Evolutionary conservation across 2,797 vertebrate genomes (phyloP).

Genomic region (Hippoglossus hippoglossus): DNA sequence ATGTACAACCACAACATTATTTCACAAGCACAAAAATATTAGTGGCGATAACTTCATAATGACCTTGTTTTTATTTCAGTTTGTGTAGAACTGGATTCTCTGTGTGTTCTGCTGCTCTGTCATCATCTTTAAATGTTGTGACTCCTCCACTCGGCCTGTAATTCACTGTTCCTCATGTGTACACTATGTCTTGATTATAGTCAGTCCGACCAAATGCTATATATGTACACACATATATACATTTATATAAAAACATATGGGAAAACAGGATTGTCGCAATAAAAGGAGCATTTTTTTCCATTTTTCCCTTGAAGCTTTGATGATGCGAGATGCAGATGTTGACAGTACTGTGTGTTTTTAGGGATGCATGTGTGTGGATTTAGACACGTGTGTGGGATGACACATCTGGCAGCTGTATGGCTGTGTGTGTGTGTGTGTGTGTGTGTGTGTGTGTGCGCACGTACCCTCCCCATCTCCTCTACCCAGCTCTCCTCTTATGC

Average conservation of each 20-base stretch:
- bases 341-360: slow-evolving; percentile 20
- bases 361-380: not conserved
- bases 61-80: slow-evolving; percentile 48
- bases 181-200: slow-evolving; percentile 53
- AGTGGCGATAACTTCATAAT: slow-evolving; percentile 1
- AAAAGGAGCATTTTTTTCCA: not conserved
- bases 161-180: slow-evolving; percentile 33
- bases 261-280: slow-evolving; percentile 1
- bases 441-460: slow-evolving; percentile 17
- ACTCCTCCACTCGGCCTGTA: slow-evolving; percentile 42
- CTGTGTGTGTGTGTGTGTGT: slow-evolving; percentile 23
- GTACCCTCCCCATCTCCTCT: slow-evolving; percentile 25
- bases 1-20: too few relatives aligned
- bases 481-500: slow-evolving; percentile 39
- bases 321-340: not conserved
- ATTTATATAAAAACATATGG: not conserved
- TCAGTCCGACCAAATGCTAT: slow-evolving; percentile 39
- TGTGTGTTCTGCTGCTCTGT: slow-evolving; percentile 13
- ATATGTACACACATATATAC: slow-evolving; percentile 23
- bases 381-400: too few relatives aligned
- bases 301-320: not conserved
- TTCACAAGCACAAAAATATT: too few relatives aligned
- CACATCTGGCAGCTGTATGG: slow-evolving; percentile 38
- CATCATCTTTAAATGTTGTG: slow-evolving; percentile 43
- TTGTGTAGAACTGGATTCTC: slow-evolving; percentile 46